A percentile compares a stretch with the other conserved stretches of the same genome.
Evolutionary conservation across 2,113 vertebrate species (phyloP).

Genomic region (Engystomops pustulosus): DNA sequence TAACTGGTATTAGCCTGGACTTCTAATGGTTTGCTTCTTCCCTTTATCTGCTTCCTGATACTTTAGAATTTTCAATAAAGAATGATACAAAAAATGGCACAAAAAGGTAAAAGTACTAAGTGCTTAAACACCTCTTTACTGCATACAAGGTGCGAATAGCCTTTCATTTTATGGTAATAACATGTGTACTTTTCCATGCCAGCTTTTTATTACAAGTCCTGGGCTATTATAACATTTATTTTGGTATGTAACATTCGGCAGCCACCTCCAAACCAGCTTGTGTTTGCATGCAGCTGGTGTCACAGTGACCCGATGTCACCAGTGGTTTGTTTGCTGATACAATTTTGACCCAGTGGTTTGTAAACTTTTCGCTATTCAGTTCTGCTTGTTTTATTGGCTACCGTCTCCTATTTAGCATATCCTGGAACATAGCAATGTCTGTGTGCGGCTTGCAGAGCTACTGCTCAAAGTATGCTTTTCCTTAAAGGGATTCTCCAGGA

Average conservation of each 20-base stretch:
- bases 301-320: constrained; percentile 14
- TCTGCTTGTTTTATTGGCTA: constrained; percentile 7
- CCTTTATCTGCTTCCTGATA: too few species aligned
- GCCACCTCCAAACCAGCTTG: neutral
- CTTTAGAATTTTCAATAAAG: too few species aligned
- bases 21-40: too few species aligned
- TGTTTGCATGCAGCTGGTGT: constrained; percentile 1
- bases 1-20: too few species aligned
- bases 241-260: neutral
- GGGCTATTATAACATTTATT: neutral
- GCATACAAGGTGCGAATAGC: neutral
- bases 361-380: neutral
- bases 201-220: neutral
- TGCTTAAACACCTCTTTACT: too few species aligned
- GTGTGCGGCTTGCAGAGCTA: neutral
- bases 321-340: neutral
- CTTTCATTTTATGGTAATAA: neutral
- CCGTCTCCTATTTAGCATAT: neutral
- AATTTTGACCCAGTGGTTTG: constrained; percentile 18
- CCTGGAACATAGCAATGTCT: neutral
- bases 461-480: neutral
- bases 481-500: neutral
- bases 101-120: too few species aligned
- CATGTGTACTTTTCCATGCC: neutral
- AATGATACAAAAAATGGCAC: too few species aligned